Base-by-base conservation (phyloP, 1,140 invertebrate species). In the Argopecten irradians region DNA sequence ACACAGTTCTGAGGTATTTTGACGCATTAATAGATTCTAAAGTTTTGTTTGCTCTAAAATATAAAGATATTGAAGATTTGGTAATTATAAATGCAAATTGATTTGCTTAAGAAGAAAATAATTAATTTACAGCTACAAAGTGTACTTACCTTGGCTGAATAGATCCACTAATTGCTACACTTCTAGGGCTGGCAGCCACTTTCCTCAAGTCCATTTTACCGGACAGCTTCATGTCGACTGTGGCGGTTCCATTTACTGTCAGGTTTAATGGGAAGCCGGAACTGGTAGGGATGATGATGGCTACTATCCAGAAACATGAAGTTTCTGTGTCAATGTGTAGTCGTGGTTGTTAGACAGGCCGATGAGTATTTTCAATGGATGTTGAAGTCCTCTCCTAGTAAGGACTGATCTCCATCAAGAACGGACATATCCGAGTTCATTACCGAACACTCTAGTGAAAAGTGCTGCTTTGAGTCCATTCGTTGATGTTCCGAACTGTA, bases 241-340 rank as follows among this genome's bases (percentile, higher is more conserved):
- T 97, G 14, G 97, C 97, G 2, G 98, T 98, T 35, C 98, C 98
- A 94, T 98, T 97, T 0, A 98, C 96, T 89, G 97, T 97, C 87
- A 99, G 96, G 41, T 97, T 97, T 34, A 99, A 95, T 0, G 98
- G 98, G 33, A 99, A 94, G 22, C 98, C 98, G 84, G 97, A 96
- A 1, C 97, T 97, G 28, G 97, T 97, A 0, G 98, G 98, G 7
- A 98, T 97, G 11, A 97, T 97, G 93, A 98, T 98, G n/a, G 13
- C 97, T 97, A 5, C 97, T 97, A 95, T 99, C 98, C 34, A 98
- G 94, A 93, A 99, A 90, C 90, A 94, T 91, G 0, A 97, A 96
- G 0, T n/a, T 97, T 97, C 93, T 98, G 95, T 28, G 94, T 95
- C 87, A 95, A 95, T 34, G 96, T 93, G 13, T 94, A 93, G 33